phyloP scores from a whole-genome alignment of 1,140 invertebrate genomes.

The Sminthurinus signatus region DNA sequence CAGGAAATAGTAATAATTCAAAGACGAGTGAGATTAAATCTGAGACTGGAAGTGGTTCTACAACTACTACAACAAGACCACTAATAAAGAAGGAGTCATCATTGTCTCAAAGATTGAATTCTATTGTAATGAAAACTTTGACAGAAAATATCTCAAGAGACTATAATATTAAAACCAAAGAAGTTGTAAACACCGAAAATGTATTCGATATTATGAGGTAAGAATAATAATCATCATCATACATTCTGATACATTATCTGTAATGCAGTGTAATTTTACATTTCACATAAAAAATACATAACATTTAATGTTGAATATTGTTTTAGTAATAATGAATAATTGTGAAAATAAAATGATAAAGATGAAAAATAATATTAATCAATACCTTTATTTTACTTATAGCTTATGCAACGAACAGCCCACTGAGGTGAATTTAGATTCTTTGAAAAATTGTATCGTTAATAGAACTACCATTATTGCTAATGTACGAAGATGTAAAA shows the following conservation, averaged over 20 bases:
- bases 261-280: too few species aligned
- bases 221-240: too few species aligned
- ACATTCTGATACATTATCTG: too few species aligned
- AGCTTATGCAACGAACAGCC: conserved; percentile 1
- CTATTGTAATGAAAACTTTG: conserved; percentile 75
- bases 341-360: too few species aligned
- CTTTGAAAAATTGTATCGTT: conserved; percentile 69
- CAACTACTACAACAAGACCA: conserved; percentile 33
- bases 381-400: too few species aligned
- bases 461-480: conserved; percentile 69
- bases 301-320: too few species aligned
- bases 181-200: conserved; percentile 8
- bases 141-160: conserved; percentile 84
- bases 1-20: too few species aligned
- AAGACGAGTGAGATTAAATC: background rate
- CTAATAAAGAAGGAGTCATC: conserved; percentile 57
- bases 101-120: conserved; percentile 79
- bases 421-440: conserved; percentile 4
- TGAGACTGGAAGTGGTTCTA: too few species aligned
- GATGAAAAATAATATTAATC: too few species aligned
- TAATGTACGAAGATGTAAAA: conserved; percentile 62
- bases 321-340: too few species aligned
- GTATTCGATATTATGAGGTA: conserved; percentile 7
- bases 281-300: too few species aligned
- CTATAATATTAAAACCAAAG: conserved; percentile 16